phyloP scores from a whole-genome alignment of 2,113 vertebrate species.

The Malurus melanocephalus region DNA sequence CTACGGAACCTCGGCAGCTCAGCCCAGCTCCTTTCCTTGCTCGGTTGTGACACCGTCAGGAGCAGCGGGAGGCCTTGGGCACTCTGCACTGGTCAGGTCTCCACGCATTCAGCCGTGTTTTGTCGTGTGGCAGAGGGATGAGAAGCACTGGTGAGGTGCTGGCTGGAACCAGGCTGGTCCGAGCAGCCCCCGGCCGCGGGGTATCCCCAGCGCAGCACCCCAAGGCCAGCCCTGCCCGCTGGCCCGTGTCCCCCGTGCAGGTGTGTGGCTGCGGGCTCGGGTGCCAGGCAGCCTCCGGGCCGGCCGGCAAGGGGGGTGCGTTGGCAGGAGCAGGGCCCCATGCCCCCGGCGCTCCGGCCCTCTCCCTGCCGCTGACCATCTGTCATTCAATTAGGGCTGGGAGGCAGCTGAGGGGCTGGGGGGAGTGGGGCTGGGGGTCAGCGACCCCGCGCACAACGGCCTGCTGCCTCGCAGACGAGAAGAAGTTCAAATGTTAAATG shows the following conservation, averaged over 20 bases:
- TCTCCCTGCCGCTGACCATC: conserved; percentile 79
- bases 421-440: conserved; percentile 72
- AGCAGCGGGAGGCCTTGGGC: rapidly evolving
- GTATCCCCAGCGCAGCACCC: neutral
- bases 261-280: rapidly evolving
- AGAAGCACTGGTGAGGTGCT: neutral
- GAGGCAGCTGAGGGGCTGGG: conserved; percentile 75
- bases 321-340: conserved; percentile 3
- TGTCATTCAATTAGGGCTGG: conserved; percentile 84
- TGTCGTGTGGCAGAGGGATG: neutral
- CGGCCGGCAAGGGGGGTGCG: neutral
- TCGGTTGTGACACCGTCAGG: neutral
- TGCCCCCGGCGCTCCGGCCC: conserved; percentile 35
- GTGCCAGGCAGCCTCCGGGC: neutral
- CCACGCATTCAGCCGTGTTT: rapidly evolving
- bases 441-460: conserved; percentile 77
- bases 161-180: rapidly evolving
- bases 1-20: neutral
- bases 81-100: rapidly evolving
- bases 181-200: neutral
- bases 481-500: conserved; percentile 84
- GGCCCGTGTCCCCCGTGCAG: neutral
- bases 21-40: neutral
- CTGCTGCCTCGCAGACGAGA: conserved; percentile 71
- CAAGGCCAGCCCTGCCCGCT: rapidly evolving